Percentiles rank a stretch among this genome's conserved stretches.
Conservation (phyloP, 2,888 invertebrate species). For the Diogma glabrata region DNA sequence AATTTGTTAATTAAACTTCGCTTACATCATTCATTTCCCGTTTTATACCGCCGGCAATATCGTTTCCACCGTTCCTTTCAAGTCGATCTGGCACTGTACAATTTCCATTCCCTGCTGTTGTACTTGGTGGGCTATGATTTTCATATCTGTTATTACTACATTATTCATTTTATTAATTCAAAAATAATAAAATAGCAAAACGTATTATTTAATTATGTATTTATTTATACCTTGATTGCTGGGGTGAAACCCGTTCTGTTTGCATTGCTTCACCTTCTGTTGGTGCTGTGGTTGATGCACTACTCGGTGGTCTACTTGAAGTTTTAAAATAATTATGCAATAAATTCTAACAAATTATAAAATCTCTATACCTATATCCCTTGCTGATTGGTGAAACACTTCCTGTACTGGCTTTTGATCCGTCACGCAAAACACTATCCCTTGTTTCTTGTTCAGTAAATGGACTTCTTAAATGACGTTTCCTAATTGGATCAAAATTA, state of each 20-base stretch:
- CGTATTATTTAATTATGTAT: neutral
- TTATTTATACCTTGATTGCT: constrained; percentile 33
- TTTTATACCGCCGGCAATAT: constrained; percentile 35
- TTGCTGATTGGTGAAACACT: constrained; percentile 39
- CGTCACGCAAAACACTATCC: constrained; percentile 55
- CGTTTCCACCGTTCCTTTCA: constrained; percentile 36
- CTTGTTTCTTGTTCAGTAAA: constrained; percentile 38
- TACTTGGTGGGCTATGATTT: constrained; percentile 36
- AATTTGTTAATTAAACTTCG: neutral
- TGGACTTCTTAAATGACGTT: constrained; percentile 45
- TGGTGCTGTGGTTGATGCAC: constrained; percentile 37
- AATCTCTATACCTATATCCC: constrained; percentile 25
- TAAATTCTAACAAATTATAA: neutral
- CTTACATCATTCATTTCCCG: constrained; percentile 35
- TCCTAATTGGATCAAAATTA: constrained; percentile 40
- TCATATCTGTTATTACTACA: constrained; percentile 36
- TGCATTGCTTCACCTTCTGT: constrained; percentile 38
- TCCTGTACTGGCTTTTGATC: constrained; percentile 36
- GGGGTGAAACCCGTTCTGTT: constrained; percentile 36
- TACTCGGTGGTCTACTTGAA: constrained; percentile 31
- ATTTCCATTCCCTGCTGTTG: constrained; percentile 31
- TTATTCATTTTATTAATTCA: too few species aligned
- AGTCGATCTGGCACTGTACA: constrained; percentile 28
- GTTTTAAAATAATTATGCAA: neutral
- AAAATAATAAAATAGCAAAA: neutral